Conservation (phyloP, 2,888 invertebrate genomes). For the Lasioglossum zephyrum region DNA sequence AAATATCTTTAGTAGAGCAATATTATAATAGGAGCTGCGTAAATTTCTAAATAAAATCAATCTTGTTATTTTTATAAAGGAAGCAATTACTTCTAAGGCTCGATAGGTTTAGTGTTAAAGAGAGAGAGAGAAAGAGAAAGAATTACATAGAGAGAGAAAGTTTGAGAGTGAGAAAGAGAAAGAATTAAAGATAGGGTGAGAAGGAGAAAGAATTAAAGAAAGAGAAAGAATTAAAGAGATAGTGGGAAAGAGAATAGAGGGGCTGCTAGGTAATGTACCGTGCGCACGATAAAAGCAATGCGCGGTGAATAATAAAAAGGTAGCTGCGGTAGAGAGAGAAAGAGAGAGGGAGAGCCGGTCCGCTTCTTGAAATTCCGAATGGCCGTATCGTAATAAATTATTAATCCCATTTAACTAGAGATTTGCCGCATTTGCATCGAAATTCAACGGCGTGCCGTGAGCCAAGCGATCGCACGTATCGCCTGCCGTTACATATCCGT, state of each 20-base stretch:
- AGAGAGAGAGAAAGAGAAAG: too few species aligned
- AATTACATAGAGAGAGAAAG: too few species aligned
- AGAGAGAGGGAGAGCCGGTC: background rate
- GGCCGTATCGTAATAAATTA: slow-evolving; percentile 50
- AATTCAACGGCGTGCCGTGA: slow-evolving; percentile 41
- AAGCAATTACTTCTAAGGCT: too few species aligned
- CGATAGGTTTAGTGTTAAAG: too few species aligned
- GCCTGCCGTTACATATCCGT: slow-evolving; percentile 16
- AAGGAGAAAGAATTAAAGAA: too few species aligned
- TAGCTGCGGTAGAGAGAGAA: too few species aligned
- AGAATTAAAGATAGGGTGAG: too few species aligned
- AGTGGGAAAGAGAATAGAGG: background rate
- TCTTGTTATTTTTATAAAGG: too few species aligned
- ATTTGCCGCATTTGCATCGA: slow-evolving; percentile 56
- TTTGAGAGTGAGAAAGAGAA: too few species aligned
- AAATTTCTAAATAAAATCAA: too few species aligned
- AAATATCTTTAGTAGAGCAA: too few species aligned
- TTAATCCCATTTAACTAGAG: slow-evolving; percentile 58
- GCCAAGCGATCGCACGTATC: slow-evolving; percentile 1
- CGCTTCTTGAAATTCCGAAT: slow-evolving; percentile 53
- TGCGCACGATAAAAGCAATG: slow-evolving; percentile 56
- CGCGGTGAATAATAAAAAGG: slow-evolving; percentile 55
- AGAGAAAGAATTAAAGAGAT: background rate
- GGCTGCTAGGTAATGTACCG: slow-evolving; percentile 47
- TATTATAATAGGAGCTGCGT: too few species aligned